phyloP scores from a whole-genome alignment of 2,888 invertebrate species.

The Cyclophora albipunctata region DNA sequence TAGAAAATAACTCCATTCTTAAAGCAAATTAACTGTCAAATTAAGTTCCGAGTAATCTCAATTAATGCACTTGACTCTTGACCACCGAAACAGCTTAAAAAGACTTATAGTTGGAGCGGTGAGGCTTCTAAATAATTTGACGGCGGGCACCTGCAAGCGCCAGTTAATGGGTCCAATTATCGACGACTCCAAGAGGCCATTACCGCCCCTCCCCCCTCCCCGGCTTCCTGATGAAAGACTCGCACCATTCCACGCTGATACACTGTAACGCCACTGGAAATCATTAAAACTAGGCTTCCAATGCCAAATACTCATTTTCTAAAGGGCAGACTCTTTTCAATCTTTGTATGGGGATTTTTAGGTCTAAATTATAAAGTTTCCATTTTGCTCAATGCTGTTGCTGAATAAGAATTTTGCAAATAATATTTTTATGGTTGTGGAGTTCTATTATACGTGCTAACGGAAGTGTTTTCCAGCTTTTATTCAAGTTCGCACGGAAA shows the following conservation, averaged over 20 bases:
- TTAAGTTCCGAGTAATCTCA: not conserved
- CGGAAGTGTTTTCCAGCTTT: no score
- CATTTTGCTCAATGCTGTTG: slow-evolving; percentile 9
- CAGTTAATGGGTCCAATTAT: slow-evolving; percentile 65
- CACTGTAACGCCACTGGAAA: slow-evolving; percentile 18
- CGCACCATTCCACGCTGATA: slow-evolving; percentile 16
- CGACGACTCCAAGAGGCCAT: slow-evolving; percentile 50
- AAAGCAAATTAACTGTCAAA: no score
- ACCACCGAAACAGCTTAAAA: slow-evolving; percentile 1
- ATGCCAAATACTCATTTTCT: slow-evolving; percentile 6
- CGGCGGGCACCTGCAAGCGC: slow-evolving; percentile 49
- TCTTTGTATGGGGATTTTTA: no score
- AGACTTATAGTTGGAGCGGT: slow-evolving; percentile 11
- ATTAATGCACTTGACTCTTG: slow-evolving; percentile 1
- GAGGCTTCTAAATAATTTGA: slow-evolving; percentile 45
- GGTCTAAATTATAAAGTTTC: not conserved
- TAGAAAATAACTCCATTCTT: no score
- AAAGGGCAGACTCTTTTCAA: no score
- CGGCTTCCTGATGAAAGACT: slow-evolving; percentile 37
- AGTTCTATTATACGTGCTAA: no score
- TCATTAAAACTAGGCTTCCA: slow-evolving; percentile 19
- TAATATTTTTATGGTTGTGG: no score
- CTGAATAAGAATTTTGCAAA: no score
- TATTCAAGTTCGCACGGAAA: no score
- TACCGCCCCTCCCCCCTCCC: slow-evolving; percentile 37